Conservation (phyloP, 2,797 vertebrate species). For the Cuniculus paca region DNA sequence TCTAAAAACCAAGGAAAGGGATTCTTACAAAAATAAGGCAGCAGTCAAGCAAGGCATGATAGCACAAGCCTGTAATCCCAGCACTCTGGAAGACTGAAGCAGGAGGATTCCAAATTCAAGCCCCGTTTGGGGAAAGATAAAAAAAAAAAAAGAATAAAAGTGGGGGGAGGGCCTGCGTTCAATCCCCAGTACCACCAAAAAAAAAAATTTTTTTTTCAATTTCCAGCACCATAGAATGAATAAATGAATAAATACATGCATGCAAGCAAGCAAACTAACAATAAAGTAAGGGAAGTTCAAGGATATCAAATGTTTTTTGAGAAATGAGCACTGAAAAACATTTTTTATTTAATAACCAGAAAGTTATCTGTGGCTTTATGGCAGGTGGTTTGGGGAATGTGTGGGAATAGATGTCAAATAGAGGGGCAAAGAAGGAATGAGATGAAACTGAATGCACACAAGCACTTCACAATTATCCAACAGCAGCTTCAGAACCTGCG, state of each 20-base stretch:
- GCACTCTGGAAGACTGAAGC: background rate
- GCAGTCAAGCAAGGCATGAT: background rate
- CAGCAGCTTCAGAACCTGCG: background rate
- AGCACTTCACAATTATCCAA: background rate
- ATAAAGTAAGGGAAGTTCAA: too few relatives aligned
- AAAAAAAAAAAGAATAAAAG: background rate
- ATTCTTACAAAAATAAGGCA: background rate
- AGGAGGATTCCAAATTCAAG: background rate
- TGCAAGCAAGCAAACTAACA: too few relatives aligned
- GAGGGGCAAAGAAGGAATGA: background rate
- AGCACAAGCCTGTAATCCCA: background rate
- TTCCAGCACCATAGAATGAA: background rate
- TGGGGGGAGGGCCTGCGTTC: background rate
- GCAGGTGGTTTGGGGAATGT: background rate
- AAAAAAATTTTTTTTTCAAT: background rate
- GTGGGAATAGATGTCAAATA: background rate
- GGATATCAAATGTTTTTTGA: background rate
- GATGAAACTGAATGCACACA: background rate
- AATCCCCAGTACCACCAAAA: background rate
- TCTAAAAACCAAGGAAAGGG: background rate
- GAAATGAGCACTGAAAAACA: background rate
- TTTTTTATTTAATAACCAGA: background rate
- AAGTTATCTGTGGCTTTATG: background rate
- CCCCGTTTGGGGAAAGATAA: background rate
- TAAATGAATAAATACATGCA: too few relatives aligned